Base-by-base conservation (phyloP, 1,140 invertebrate species). In the Philotrypesis tridentata region DNA sequence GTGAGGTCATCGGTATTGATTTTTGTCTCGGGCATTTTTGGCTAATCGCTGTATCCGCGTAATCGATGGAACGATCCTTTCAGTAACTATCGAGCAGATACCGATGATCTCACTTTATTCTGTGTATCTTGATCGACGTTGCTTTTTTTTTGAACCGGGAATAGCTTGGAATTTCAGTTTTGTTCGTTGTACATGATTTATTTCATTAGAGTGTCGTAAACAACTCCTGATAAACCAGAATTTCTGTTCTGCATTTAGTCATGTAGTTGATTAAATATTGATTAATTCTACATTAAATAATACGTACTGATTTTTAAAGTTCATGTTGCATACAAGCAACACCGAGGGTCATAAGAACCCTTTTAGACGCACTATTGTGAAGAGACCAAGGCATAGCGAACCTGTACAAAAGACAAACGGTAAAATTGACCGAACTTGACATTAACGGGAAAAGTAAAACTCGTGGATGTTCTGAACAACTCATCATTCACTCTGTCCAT, bases 291-390 rank as follows among this genome's bases (percentile, higher is more conserved):
- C 17, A 70, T 40, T 71, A 63, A 77, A 77, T 82, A 82, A 82
- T 77, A 61, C 61, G 60, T 82, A 65, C 23, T 78, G 29, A 73
- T 78, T 82, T 82, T 82, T 82, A 79, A 82, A 82, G 81, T 82
- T 78, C 81, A 82, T 82, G 81, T 82, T 82, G 81, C 81, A 82
- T 74, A 79, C 81, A 82, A 82, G 81, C 81, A 82, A 82, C 81
- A 23, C 68, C 68, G 81, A 82, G 81, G 81, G 81, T 78, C 81
- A 82, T 78, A 82, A 82, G 61, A 82, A 82, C 81, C 81, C 81
- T 79, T 82, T 82, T 82, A 78, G 81, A 82, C 75, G 81, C 31
- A 82, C 81, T 78, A 82, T 82, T 79, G 81, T 82, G 74, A 82
- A 82, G 81, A 82, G 81, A 79, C 75, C 81, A 79, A 78, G 81